A percentile compares a stretch with the other conserved stretches of the same genome.
Conservation (phyloP, 2,113 vertebrate genomes). For the Phrynosoma platyrhinos region DNA sequence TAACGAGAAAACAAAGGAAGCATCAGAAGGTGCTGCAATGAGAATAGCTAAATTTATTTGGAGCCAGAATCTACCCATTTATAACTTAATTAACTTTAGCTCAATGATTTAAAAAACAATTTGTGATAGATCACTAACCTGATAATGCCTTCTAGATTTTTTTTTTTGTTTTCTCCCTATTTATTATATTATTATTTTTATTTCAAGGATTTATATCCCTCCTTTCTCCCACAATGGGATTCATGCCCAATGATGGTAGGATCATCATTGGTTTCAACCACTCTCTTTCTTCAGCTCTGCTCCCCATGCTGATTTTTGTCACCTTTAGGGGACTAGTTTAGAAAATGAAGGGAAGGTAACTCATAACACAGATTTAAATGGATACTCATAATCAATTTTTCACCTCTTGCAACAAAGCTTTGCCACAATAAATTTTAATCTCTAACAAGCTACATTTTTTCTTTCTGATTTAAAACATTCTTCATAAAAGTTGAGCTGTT, state of each 20-base stretch:
- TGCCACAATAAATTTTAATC: neutral
- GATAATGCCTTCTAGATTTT: neutral
- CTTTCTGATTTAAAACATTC: too few species aligned
- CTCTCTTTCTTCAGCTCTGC: too few species aligned
- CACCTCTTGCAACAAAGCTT: neutral
- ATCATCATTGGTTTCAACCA: neutral
- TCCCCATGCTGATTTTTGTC: too few species aligned
- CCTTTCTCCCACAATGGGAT: too few species aligned
- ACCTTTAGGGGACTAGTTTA: neutral
- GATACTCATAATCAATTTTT: neutral
- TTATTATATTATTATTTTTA: neutral
- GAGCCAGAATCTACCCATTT: neutral
- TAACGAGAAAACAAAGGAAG: slow-evolving; percentile 48
- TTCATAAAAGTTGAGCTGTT: neutral
- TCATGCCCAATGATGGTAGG: neutral
- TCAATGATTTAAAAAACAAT: neutral
- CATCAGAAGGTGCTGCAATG: neutral
- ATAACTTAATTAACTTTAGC: neutral
- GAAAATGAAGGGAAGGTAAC: neutral
- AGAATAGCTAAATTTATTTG: neutral
- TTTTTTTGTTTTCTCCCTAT: neutral
- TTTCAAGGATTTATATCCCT: too few species aligned
- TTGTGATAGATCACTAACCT: neutral
- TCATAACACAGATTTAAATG: neutral
- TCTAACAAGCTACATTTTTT: neutral